These are phyloP conservation scores for Bemisia tabaci DNA, from an alignment of 1,140 invertebrate species.

Conservation along the genomic window DNA sequence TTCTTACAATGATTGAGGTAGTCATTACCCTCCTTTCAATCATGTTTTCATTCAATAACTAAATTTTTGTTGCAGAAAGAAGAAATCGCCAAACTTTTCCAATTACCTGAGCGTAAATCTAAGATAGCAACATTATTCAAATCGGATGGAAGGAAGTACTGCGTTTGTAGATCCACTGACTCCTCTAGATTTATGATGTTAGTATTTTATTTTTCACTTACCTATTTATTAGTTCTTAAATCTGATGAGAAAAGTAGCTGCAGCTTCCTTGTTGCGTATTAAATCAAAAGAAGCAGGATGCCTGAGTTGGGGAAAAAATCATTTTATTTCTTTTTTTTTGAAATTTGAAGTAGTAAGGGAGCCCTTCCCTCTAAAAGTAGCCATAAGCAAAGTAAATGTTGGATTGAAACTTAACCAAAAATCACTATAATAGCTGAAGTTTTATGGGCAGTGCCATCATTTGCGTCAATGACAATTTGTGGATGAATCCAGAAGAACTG, in stretches of 20 bases:
- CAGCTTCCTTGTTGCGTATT: background rate
- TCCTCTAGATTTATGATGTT: constrained; percentile 94
- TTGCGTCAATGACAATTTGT: no score
- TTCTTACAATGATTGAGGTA: no score
- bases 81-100: constrained; percentile 79
- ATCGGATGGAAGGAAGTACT: constrained; percentile 81
- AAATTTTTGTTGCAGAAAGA: constrained; percentile 59
- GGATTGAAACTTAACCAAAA: no score
- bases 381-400: no score
- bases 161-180: constrained; percentile 85
- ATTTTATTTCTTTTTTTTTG: background rate
- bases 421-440: no score
- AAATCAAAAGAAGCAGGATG: background rate
- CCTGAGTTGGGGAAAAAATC: background rate
- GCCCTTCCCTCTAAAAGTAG: no score
- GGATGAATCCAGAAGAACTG: no score
- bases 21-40: no score
- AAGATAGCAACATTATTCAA: constrained; percentile 80
- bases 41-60: no score
- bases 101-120: constrained; percentile 76
- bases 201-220: no score
- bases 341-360: background rate
- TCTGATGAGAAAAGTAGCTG: background rate
- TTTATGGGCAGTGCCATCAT: no score
- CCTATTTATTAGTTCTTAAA: constrained; percentile 16